Conservation (phyloP, 2,888 invertebrate genomes). For the Drosophila infuscata region DNA sequence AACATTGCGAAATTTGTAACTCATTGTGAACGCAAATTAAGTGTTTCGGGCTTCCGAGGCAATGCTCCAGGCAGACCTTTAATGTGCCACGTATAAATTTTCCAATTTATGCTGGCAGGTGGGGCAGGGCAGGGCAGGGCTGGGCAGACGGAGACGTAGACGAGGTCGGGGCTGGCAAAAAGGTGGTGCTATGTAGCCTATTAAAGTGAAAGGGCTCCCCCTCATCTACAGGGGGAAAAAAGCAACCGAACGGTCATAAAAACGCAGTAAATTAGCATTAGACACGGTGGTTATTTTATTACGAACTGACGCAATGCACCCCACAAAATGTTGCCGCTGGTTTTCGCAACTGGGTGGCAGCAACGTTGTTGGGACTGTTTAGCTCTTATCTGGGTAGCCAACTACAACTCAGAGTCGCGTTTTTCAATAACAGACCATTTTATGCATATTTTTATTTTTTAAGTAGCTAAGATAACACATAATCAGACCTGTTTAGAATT, state of each 20-base stretch:
- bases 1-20: conserved; percentile 70
- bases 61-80: conserved; percentile 51
- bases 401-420: conserved; percentile 4
- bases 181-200: conserved; percentile 30
- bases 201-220: conserved; percentile 53
- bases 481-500: conserved; percentile 1
- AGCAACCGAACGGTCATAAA: conserved; percentile 46
- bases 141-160: too few relatives aligned
- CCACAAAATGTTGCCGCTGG: conserved; percentile 12
- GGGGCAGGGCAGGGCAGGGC: neutral
- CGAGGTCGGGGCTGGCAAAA: conserved; percentile 16
- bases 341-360: conserved; percentile 1
- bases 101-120: conserved; percentile 56
- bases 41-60: conserved; percentile 39
- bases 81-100: conserved; percentile 71
- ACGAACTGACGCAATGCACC: conserved; percentile 45
- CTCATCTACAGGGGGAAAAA: neutral
- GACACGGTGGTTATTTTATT: conserved; percentile 69
- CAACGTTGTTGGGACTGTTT: neutral
- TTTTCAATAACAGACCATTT: conserved; percentile 19
- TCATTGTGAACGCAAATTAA: conserved; percentile 65
- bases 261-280: conserved; percentile 77
- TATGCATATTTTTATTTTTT: conserved; percentile 19
- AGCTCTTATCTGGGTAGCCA: neutral
- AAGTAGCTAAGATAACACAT: conserved; percentile 15